Conservation (phyloP, 2,797 vertebrate genomes). For the Danio jaintianensis region DNA sequence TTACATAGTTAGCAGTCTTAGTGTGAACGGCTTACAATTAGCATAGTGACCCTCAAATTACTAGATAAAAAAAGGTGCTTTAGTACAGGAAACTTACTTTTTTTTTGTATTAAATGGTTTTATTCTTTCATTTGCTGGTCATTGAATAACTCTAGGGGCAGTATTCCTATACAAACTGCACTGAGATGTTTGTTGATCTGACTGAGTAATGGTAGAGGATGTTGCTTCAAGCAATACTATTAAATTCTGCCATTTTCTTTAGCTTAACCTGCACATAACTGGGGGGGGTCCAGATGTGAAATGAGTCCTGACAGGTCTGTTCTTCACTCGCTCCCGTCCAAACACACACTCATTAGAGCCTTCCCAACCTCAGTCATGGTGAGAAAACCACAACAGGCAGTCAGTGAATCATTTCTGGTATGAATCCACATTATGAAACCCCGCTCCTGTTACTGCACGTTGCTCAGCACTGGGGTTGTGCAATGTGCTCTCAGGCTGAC, state of each 20-base stretch:
- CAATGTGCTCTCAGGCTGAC: constrained; percentile 30
- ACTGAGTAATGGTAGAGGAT: not conserved
- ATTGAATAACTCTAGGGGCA: not conserved
- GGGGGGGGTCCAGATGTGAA: constrained; percentile 43
- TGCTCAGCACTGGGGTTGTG: constrained; percentile 52
- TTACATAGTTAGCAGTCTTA: not conserved
- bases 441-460: constrained; percentile 51
- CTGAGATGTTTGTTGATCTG: not conserved
- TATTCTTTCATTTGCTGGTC: not conserved
- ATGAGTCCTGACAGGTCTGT: constrained; percentile 48
- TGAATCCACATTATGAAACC: constrained; percentile 59
- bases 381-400: constrained; percentile 52
- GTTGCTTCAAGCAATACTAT: constrained; percentile 2
- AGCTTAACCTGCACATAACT: not conserved
- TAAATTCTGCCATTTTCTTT: constrained; percentile 10
- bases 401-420: constrained; percentile 56
- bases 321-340: constrained; percentile 50
- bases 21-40: not conserved
- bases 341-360: constrained; percentile 23
- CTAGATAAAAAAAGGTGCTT: not conserved
- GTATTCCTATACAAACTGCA: not conserved
- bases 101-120: not conserved
- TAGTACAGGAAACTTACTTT: not conserved
- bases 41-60: not conserved
- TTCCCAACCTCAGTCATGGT: constrained; percentile 17